phyloP scores from a whole-genome alignment of 64 coral and sea anemone species.

The Porites lutea region DNA sequence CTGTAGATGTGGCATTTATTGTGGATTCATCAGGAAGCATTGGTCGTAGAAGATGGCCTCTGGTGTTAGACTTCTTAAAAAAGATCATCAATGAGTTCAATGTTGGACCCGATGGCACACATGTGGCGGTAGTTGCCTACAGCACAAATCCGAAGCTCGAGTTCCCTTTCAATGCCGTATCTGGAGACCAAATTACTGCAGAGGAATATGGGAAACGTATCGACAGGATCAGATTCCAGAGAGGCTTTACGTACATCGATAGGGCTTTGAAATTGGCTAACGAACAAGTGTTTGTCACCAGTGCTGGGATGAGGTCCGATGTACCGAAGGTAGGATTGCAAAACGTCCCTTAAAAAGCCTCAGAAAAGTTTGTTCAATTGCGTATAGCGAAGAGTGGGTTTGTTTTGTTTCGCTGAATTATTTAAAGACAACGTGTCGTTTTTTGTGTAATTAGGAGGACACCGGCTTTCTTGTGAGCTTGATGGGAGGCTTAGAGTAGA shows the following conservation, averaged over 20 bases:
- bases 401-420: no score
- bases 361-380: no score
- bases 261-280: constrained; percentile 33
- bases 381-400: no score
- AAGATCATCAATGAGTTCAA: constrained; percentile 5
- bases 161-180: constrained; percentile 31
- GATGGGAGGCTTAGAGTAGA: no score
- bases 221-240: background rate
- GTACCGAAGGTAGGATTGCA: constrained; percentile 53
- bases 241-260: constrained; percentile 58
- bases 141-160: constrained; percentile 8
- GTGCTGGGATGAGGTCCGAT: constrained; percentile 51
- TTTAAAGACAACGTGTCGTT: no score
- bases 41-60: background rate
- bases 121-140: constrained; percentile 51
- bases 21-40: constrained; percentile 41
- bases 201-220: constrained; percentile 7
- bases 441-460: no score
- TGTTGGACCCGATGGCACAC: constrained; percentile 26
- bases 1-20: background rate
- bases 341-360: constrained; percentile 3
- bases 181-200: constrained; percentile 28
- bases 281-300: constrained; percentile 10
- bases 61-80: constrained; percentile 31
- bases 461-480: no score